Base-by-base conservation (phyloP, 2,797 vertebrate genomes). In the Erethizon dorsatum region DNA sequence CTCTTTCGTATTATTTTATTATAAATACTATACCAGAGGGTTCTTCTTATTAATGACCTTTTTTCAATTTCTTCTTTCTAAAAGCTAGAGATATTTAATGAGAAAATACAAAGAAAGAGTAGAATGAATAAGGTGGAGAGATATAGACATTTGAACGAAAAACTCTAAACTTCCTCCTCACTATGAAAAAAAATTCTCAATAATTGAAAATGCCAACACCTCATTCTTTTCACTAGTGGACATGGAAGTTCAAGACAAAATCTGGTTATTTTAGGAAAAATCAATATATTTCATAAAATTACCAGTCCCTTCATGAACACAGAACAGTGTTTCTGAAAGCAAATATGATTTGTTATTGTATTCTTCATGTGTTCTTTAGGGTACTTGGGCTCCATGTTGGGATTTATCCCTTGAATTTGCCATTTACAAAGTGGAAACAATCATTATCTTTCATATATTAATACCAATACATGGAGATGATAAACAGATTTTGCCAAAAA, bases 341-440 rank as follows among this genome's bases (percentile, higher is more conserved):
- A 1, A 88, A 65, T 95, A 57, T 90, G 67, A 96, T 95, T 67
- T 97, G 54, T 88, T 85, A 4, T 93, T 96, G 50, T 89, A 37
- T 93, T 96, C 84, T 96, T 61, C 37, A 41, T 41, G 37, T 41
- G 17, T 11, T 69, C 3, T 82, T 83, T 56, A 97, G 41, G 15
- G 12, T 2, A 45, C 78, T 82, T 96, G 26, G 8, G 2, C 13
- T 80, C 26, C 1, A 28, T 65, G 20, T 12, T 83, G 2, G 28
- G 56, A 22, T 61, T 45, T 88, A 57, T 84, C 6, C 2, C 78
- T 91, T 91, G n/a, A 7, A 78, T 63, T 96, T 86, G 15, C 13
- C 87, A 86, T 83, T 57, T 86, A 12, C 80, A 85, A 88, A 95
- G 37, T 15, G 61, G 1, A 2, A 86, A 80, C n/a, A 86, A 84